phyloP scores from a whole-genome alignment of 2,888 invertebrate species.

The Drosophila yooni region DNA sequence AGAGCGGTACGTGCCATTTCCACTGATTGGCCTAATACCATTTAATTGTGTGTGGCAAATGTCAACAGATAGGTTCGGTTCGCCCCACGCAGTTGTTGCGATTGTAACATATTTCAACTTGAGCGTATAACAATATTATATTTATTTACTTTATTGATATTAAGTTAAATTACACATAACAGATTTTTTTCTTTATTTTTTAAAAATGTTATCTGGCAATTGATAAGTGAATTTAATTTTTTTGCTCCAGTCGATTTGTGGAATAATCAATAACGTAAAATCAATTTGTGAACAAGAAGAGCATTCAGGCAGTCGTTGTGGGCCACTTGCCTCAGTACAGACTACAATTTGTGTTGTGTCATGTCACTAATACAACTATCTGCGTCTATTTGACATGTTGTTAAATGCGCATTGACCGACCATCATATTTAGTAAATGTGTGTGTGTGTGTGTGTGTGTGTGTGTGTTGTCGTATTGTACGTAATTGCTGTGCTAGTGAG shows the following conservation, averaged over 20 bases:
- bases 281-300: not conserved
- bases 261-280: not conserved
- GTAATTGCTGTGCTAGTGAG: not conserved
- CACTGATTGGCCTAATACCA: constrained; percentile 57
- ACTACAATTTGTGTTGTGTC: constrained; percentile 26
- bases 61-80: constrained; percentile 1
- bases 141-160: not conserved
- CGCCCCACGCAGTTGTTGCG: not conserved
- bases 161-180: not conserved
- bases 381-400: constrained; percentile 57
- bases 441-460: not conserved
- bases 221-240: not conserved
- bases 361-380: constrained; percentile 31
- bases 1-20: constrained; percentile 64
- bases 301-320: constrained; percentile 8
- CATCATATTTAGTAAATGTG: not conserved
- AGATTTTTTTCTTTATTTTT: not conserved
- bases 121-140: not conserved
- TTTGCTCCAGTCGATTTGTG: no score
- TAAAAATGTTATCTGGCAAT: not conserved
- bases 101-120: not conserved
- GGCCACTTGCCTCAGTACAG: not conserved
- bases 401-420: constrained; percentile 67
- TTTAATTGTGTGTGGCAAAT: constrained; percentile 22
- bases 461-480: not conserved